Conservation (phyloP, 2,797 vertebrate genomes). For the Sylvilagus floridanus region DNA sequence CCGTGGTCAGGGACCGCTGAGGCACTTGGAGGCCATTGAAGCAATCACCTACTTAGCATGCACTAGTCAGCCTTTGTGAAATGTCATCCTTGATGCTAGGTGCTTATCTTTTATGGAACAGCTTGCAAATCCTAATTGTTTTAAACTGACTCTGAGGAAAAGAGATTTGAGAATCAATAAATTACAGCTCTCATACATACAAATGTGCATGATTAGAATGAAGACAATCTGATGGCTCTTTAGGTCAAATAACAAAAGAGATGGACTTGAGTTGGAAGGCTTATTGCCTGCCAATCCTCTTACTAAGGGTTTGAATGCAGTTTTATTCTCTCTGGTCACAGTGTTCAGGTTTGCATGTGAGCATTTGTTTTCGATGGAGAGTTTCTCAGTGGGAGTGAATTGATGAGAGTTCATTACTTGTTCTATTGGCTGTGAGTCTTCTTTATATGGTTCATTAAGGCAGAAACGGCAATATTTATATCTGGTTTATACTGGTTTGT, state of each 20-base stretch:
- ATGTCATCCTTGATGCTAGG: constrained; percentile 70
- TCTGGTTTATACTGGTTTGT: constrained; percentile 70
- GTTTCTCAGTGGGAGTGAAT: constrained; percentile 43
- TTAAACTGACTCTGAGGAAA: constrained; percentile 81
- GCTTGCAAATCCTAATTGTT: constrained; percentile 84
- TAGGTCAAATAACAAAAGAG: constrained; percentile 73
- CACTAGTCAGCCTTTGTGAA: constrained; percentile 71
- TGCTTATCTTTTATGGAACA: constrained; percentile 83
- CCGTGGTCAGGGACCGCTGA: background rate
- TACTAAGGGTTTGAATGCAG: background rate
- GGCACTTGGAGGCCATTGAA: constrained; percentile 50
- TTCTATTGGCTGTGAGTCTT: constrained; percentile 47
- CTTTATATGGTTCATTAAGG: constrained; percentile 74
- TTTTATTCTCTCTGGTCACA: background rate
- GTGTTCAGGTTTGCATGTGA: constrained; percentile 1
- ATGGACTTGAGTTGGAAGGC: constrained; percentile 53
- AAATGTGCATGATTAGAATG: constrained; percentile 74
- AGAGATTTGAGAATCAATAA: constrained; percentile 81
- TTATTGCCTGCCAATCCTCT: background rate
- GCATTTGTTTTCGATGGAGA: constrained; percentile 49
- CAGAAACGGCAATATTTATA: constrained; percentile 69
- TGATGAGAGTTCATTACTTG: constrained; percentile 64
- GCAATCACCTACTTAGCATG: constrained; percentile 73
- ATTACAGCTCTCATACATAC: constrained; percentile 78
- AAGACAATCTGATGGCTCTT: constrained; percentile 66